Base-by-base conservation (phyloP, 2,888 invertebrate genomes). In the Meliscaeva auricollis region DNA sequence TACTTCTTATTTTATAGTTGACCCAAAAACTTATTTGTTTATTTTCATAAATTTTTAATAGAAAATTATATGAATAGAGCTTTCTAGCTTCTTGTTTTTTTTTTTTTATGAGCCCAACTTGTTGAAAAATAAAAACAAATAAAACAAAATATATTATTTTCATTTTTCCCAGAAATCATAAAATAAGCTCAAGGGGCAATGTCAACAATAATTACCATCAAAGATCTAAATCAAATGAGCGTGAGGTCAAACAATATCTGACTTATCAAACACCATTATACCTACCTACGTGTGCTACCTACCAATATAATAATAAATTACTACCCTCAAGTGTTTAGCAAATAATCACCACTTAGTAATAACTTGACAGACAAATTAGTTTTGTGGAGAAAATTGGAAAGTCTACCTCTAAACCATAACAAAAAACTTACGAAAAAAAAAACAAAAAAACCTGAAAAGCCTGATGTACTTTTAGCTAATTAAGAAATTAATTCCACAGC, bases 401-500 rank as follows among this genome's bases (percentile, higher is more conserved):
- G 73, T 79, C 15, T 62, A n/a, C 69, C 26, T 26, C 5, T 26
- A 2, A 26, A 26, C 26, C 26, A 26, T 3, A 26, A 3, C 26
- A 26, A 26, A 2, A 26, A 26, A 26, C 66, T 3, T 20, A 11
- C 3, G 11, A 26, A 26, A 15, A 0, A 64, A n/a, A 38, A 13
- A 35, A 66, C 35, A 0, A 64, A n/a, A 38, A 13, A 35, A 66
- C 35, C 35, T 38, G 58, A 58, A 35, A 17, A 41, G 35, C 41
- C 26, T 38, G n/a, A 0, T 46, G 17, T 26, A 66, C 32, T 48
- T 17, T 26, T 9, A 46, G 35, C 46, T 75, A 84, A 79, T 75
- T 84, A 75, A 75, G 58, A 72, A 84, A 75, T 72, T 70, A 75
- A 79, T 68, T 75, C 58, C 22, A 38, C 26, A 83, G 69, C 56